Percentiles rank a stretch among this genome's conserved stretches.
phyloP scores from a whole-genome alignment of 2,888 invertebrate species.

The Drosophila nr. medialis region DNA sequence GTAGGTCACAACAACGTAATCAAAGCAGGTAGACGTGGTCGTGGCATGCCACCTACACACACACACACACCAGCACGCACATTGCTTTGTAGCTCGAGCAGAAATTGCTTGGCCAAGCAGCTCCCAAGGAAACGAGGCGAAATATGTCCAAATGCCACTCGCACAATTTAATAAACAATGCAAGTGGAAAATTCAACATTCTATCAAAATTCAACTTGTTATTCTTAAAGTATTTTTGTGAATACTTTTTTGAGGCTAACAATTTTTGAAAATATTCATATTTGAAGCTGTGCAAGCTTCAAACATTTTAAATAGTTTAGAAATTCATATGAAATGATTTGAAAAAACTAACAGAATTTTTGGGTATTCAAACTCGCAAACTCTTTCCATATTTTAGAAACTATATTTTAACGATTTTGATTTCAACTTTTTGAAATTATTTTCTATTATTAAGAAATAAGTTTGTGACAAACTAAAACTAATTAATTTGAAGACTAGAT shows the following conservation, averaged over 20 bases:
- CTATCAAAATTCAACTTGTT: background rate
- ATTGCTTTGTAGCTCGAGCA: background rate
- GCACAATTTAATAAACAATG: background rate
- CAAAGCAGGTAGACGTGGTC: constrained; percentile 49
- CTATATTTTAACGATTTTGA: background rate
- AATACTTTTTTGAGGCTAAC: background rate
- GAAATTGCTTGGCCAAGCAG: background rate
- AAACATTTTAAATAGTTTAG: background rate
- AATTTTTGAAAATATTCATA: background rate
- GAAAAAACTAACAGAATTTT: background rate
- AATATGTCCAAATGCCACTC: background rate
- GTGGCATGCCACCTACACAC: constrained; percentile 25
- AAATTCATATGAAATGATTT: background rate
- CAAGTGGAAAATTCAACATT: background rate
- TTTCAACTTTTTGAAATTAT: background rate
- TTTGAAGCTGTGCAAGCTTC: no score
- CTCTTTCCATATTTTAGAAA: background rate
- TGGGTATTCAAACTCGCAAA: background rate
- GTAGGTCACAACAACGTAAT: constrained; percentile 57
- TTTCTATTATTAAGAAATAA: background rate
- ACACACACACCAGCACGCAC: background rate
- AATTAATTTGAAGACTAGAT: no score
- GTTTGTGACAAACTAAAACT: background rate
- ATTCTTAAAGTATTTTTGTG: background rate
- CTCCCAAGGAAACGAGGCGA: background rate